These are phyloP conservation scores for Lysiphlebus fabarum DNA, from an alignment of 1,140 invertebrate species.

Conservation along the genomic window DNA sequence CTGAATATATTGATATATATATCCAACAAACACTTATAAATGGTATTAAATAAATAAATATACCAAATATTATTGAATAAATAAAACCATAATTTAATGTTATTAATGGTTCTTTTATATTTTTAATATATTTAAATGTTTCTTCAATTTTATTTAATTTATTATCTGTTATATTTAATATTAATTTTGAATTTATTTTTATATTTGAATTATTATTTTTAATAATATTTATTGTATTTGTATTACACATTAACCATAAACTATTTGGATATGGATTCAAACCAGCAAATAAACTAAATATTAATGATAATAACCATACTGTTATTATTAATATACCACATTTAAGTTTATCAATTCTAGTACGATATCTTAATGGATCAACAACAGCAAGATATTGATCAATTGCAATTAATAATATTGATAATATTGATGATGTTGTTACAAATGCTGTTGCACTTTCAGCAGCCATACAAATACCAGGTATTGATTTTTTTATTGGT, in stretches of 20 bases:
- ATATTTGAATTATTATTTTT: neutral
- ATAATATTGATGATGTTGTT: constrained; percentile 60
- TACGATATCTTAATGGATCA: constrained; percentile 80
- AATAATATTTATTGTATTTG: constrained; percentile 1
- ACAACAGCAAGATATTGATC: constrained; percentile 87
- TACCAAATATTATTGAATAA: constrained; percentile 55
- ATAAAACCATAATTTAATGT: constrained; percentile 40
- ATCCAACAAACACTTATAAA: constrained; percentile 67
- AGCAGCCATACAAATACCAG: constrained; percentile 38
- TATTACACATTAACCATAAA: constrained; percentile 55
- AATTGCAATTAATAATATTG: constrained; percentile 76
- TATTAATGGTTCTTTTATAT: neutral
- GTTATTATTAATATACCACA: constrained; percentile 67
- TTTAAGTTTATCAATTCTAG: constrained; percentile 69
- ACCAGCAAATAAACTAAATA: constrained; percentile 58
- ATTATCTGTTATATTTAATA: neutral
- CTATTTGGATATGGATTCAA: constrained; percentile 56
- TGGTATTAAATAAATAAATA: constrained; percentile 65
- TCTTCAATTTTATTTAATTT: neutral
- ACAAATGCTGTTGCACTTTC: constrained; percentile 45
- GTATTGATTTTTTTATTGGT: constrained; percentile 20
- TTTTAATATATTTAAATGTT: neutral
- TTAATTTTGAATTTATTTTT: neutral
- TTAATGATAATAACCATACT: constrained; percentile 64
- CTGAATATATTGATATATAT: constrained; percentile 69